phyloP scores from a whole-genome alignment of 2,113 vertebrate species.

The Lasiurus cinereus region DNA sequence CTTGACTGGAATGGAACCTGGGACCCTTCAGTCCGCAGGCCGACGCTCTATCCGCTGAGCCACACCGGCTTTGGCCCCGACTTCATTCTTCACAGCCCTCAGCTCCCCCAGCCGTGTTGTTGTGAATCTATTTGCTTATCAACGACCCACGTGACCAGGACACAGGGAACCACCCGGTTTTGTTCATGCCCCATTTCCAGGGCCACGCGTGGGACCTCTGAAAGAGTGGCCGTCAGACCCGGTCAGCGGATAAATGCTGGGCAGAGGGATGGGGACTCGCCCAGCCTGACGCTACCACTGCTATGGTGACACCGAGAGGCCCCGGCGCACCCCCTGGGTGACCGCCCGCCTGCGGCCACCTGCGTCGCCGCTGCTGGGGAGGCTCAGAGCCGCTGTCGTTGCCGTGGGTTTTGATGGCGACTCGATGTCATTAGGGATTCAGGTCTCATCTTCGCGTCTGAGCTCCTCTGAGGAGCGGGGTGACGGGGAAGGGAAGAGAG shows the following conservation, averaged over 20 bases:
- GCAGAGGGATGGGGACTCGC: not conserved
- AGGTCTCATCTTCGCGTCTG: slow-evolving; percentile 80
- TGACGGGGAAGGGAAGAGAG: slow-evolving; percentile 61
- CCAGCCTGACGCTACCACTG: not conserved
- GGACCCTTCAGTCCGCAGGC: too few relatives aligned
- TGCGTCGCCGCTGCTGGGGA: not conserved
- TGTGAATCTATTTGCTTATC: not conserved
- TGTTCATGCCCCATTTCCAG: not conserved
- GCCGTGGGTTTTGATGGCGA: slow-evolving; percentile 70
- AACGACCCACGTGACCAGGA: not conserved
- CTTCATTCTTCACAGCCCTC: not conserved
- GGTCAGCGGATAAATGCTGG: not conserved
- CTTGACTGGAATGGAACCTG: too few relatives aligned
- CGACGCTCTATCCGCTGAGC: too few relatives aligned
- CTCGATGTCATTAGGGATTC: slow-evolving; percentile 67
- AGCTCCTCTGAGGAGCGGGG: slow-evolving; percentile 72
- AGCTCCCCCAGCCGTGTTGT: not conserved
- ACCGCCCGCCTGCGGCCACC: not conserved
- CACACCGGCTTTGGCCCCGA: too few relatives aligned
- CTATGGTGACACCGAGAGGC: not conserved
- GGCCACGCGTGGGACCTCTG: not conserved
- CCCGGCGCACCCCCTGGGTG: not conserved
- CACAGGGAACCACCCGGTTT: not conserved
- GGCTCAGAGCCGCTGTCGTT: slow-evolving; percentile 43
- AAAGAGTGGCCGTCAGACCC: not conserved